Evolutionary conservation across 2,797 vertebrate species (phyloP).

Genomic region (Vireo griseus): DNA sequence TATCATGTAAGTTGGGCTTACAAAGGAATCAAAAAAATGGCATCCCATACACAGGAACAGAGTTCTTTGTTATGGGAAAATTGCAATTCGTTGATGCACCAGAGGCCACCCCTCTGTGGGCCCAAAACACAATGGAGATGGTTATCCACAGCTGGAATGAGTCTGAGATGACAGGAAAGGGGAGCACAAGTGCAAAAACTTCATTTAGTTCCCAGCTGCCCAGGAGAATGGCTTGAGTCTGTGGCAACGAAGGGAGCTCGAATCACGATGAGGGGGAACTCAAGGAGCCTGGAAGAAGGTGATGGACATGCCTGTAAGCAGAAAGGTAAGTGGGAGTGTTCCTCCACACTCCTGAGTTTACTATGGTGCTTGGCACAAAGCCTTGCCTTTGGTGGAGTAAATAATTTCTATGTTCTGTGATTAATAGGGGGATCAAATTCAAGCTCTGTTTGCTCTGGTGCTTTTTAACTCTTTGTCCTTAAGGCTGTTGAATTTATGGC

Average conservation of each 20-base stretch:
- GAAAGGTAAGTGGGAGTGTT: not conserved
- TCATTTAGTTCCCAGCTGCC: not conserved
- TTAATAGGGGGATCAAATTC: not conserved
- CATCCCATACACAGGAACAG: not conserved
- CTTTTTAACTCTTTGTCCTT: not conserved
- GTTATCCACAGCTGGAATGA: not conserved
- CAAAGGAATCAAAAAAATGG: not conserved
- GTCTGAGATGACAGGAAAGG: not conserved
- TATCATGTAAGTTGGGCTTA: not conserved
- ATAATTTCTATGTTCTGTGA: not conserved
- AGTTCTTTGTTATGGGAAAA: not conserved
- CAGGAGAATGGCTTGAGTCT: not conserved
- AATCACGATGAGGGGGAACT: not conserved
- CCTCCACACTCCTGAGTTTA: not conserved
- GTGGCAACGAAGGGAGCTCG: not conserved
- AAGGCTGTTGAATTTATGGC: not conserved
- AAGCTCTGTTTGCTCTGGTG: not conserved
- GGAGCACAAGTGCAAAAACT: not conserved
- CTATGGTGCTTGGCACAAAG: not conserved
- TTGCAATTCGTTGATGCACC: not conserved
- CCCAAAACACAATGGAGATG: not conserved
- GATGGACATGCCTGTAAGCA: not conserved
- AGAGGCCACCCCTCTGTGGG: not conserved
- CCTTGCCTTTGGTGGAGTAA: not conserved
- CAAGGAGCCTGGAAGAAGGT: not conserved